These are phyloP conservation scores for Drosophila anomelani DNA, from an alignment of 2,888 invertebrate genomes.

Conservation along the genomic window DNA sequence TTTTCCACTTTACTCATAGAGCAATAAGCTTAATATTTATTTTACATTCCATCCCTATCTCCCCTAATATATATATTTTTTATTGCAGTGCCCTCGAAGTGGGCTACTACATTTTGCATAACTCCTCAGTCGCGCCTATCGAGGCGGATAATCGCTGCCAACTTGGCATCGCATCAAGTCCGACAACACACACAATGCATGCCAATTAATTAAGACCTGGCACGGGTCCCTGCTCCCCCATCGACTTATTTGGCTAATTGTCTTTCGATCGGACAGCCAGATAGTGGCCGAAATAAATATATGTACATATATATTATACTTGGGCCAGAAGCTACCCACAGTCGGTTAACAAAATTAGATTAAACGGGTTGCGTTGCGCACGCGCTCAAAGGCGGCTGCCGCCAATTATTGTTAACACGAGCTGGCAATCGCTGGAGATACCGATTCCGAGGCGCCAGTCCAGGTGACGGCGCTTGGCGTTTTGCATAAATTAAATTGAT, in stretches of 20 bases:
- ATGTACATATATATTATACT: background rate
- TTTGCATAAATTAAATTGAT: constrained; percentile 58
- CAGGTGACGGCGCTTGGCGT: constrained; percentile 69
- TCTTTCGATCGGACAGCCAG: constrained; percentile 62
- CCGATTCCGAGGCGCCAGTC: constrained; percentile 60
- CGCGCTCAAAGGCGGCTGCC: constrained; percentile 59
- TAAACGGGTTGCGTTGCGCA: constrained; percentile 56
- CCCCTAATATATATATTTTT: constrained; percentile 1
- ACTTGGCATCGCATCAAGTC: constrained; percentile 74
- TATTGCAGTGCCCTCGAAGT: background rate
- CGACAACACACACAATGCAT: constrained; percentile 69
- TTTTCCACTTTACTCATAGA: background rate
- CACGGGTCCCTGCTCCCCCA: constrained; percentile 47
- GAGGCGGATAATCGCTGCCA: constrained; percentile 57
- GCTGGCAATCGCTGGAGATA: constrained; percentile 15
- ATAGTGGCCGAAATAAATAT: constrained; percentile 48
- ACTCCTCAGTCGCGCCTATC: constrained; percentile 28
- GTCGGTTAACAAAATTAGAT: constrained; percentile 10
- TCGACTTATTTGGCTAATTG: constrained; percentile 75
- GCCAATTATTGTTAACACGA: constrained; percentile 54
- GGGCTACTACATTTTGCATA: constrained; percentile 26
- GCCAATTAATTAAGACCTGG: constrained; percentile 75
- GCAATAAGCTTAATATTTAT: too few relatives aligned
- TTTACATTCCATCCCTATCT: fast-evolving
- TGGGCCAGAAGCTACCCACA: constrained; percentile 19